Conservation (phyloP, 1,140 invertebrate species). For the Chymomyza costata region DNA sequence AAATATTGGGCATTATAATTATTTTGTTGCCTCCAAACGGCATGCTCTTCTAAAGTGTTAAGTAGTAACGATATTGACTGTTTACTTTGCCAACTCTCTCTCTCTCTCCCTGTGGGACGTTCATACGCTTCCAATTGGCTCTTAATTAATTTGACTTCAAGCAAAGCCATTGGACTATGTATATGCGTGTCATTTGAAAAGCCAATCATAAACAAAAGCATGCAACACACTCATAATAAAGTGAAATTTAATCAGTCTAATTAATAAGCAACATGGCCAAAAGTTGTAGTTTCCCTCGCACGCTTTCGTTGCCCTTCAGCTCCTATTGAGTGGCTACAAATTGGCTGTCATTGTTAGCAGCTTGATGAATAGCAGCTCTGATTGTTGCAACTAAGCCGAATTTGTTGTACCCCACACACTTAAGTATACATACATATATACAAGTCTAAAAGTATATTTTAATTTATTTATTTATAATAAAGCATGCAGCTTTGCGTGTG, state of each 20-base stretch:
- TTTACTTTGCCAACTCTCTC: not conserved
- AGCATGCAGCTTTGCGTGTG: not conserved
- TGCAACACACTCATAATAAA: conserved; percentile 14
- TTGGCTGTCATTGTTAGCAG: conserved; percentile 40
- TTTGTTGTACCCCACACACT: not conserved
- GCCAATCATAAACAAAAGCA: conserved; percentile 33
- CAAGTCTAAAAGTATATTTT: conserved; percentile 1
- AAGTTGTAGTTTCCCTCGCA: conserved; percentile 2
- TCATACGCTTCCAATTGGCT: too few relatives aligned
- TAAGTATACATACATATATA: too few relatives aligned
- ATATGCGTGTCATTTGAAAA: conserved; percentile 12
- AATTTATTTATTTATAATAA: conserved; percentile 42
- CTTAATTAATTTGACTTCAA: too few relatives aligned
- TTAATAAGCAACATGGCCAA: conserved; percentile 44
- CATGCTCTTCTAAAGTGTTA: too few relatives aligned
- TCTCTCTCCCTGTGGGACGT: too few relatives aligned
- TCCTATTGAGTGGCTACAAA: conserved; percentile 7
- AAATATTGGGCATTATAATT: too few relatives aligned
- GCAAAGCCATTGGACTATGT: too few relatives aligned
- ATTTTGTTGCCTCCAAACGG: too few relatives aligned
- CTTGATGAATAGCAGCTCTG: conserved; percentile 24
- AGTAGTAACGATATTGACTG: too few relatives aligned
- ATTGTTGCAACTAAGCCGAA: conserved; percentile 21
- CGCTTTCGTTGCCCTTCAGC: not conserved
- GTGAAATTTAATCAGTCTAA: conserved; percentile 65